Conservation (phyloP, 2,113 vertebrate genomes). For the Lophochroa leadbeateri region DNA sequence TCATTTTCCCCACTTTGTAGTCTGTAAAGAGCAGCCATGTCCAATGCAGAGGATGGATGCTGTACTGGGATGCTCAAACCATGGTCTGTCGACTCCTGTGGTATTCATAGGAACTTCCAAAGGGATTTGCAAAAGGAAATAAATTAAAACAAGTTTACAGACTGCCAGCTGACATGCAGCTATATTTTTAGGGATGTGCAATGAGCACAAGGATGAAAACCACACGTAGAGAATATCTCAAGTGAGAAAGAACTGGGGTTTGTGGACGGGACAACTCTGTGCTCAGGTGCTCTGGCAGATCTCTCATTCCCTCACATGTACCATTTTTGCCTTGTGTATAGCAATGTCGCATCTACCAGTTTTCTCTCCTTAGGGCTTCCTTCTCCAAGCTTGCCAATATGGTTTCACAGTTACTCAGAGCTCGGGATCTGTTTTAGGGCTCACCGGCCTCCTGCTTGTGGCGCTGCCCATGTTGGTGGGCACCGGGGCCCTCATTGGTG, state of each 20-base stretch:
- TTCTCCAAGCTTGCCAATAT: not conserved
- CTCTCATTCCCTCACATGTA: not conserved
- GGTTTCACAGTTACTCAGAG: not conserved
- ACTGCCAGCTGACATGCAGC: not conserved
- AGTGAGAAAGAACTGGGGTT: not conserved
- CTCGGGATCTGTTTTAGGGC: not conserved
- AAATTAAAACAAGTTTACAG: not conserved
- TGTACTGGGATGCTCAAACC: not conserved
- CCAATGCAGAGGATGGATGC: not conserved
- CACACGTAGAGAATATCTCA: not conserved
- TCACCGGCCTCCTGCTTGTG: slow-evolving; percentile 84
- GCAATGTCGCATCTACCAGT: not conserved
- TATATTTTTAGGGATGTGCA: not conserved
- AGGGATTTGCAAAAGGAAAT: not conserved
- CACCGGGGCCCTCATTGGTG: slow-evolving; percentile 83
- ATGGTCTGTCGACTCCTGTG: not conserved
- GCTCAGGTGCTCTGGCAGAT: not conserved
- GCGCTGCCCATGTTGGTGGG: slow-evolving; percentile 85
- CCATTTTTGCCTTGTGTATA: not conserved
- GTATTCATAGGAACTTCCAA: not conserved
- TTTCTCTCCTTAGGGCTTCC: not conserved
- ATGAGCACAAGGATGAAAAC: not conserved
- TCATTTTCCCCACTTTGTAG: not conserved
- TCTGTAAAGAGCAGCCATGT: not conserved
- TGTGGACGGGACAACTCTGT: not conserved